A percentile compares a stretch with the other conserved stretches of the same genome.
These are phyloP conservation scores for Crocuta crocuta DNA, from an alignment of 2,113 vertebrate genomes.

Conservation along the genomic window DNA sequence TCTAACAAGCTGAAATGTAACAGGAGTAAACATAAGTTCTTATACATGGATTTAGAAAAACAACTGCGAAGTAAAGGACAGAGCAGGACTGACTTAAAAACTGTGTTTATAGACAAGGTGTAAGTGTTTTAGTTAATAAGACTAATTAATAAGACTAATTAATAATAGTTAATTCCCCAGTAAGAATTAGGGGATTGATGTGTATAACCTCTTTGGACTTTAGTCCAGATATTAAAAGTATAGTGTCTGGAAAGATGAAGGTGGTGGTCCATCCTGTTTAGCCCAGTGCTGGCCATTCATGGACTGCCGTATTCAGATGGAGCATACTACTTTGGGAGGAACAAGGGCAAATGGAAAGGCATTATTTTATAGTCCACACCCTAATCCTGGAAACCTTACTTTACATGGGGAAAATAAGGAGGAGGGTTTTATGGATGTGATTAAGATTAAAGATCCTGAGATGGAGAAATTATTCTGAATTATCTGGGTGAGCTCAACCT, in stretches of 20 bases:
- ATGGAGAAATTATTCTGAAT: background rate
- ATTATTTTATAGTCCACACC: background rate
- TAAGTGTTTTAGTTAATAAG: background rate
- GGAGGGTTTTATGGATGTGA: background rate
- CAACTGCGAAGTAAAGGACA: background rate
- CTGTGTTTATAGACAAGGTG: background rate
- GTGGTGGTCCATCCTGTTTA: background rate
- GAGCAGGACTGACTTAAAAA: slow-evolving; percentile 7
- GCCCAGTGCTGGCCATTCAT: background rate
- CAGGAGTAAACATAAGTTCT: slow-evolving; percentile 8
- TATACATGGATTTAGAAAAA: slow-evolving; percentile 41
- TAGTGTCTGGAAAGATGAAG: background rate
- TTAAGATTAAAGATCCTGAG: background rate
- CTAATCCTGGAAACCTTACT: background rate
- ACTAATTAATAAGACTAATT: too few species aligned
- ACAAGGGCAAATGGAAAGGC: background rate
- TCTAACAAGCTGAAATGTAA: slow-evolving; percentile 26
- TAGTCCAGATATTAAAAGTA: background rate
- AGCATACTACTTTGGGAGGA: background rate
- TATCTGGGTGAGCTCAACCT: background rate
- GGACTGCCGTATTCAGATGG: background rate
- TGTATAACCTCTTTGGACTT: background rate
- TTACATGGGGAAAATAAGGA: background rate
- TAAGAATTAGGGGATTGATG: background rate
- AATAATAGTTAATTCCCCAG: too few species aligned